These are phyloP conservation scores for Zaprionus tsacasi DNA, from an alignment of 1,140 invertebrate genomes.

Conservation along the genomic window DNA sequence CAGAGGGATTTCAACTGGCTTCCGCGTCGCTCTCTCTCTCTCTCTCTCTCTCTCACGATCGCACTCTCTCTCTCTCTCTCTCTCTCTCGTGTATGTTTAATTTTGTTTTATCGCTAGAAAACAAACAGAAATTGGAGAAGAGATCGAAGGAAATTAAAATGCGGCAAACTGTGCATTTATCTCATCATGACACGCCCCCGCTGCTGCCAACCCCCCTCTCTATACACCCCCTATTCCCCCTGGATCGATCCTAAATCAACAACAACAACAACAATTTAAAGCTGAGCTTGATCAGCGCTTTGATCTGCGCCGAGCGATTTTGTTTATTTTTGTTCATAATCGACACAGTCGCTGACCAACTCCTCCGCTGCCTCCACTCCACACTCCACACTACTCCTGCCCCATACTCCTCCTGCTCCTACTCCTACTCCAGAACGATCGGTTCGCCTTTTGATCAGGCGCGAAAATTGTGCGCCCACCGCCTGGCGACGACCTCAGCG, in stretches of 20 bases:
- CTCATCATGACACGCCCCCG: constrained; percentile 64
- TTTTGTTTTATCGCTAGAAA: constrained; percentile 61
- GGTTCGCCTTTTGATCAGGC: constrained; percentile 74
- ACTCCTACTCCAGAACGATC: constrained; percentile 41
- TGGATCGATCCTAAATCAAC: background rate
- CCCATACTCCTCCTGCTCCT: background rate
- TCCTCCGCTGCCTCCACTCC: constrained; percentile 29
- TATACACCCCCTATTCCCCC: background rate
- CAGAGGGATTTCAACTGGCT: constrained; percentile 42
- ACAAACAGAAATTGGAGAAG: constrained; percentile 48
- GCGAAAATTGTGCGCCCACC: constrained; percentile 74
- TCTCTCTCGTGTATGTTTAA: constrained; percentile 54
- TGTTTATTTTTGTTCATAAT: constrained; percentile 83
- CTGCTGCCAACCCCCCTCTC: background rate
- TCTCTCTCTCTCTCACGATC: background rate
- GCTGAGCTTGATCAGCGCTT: constrained; percentile 59
- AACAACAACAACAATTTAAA: constrained; percentile 46
- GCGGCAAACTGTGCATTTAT: constrained; percentile 82
- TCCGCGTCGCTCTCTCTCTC: constrained; percentile 11
- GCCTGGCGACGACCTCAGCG: constrained; percentile 23
- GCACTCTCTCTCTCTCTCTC: constrained; percentile 24
- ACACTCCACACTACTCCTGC: background rate
- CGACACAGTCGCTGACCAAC: constrained; percentile 42
- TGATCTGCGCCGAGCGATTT: constrained; percentile 76
- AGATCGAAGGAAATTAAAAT: constrained; percentile 67